Percentiles rank a stretch among this genome's conserved stretches.
Evolutionary conservation across 2,113 vertebrate genomes (phyloP).

Genomic region (Otolemur garnettii): DNA sequence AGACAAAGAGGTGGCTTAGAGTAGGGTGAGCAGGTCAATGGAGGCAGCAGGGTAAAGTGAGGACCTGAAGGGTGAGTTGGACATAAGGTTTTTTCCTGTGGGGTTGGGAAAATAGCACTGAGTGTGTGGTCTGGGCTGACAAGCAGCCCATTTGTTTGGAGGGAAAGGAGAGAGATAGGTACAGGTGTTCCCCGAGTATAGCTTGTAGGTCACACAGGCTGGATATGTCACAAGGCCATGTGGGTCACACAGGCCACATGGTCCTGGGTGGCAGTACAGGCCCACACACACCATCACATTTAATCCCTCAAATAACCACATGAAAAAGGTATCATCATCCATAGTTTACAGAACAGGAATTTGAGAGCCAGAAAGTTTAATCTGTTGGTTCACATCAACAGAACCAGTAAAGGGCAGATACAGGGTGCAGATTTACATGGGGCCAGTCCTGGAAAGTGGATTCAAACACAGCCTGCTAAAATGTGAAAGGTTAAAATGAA

Average conservation of each 20-base stretch:
- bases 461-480: neutral
- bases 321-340: neutral
- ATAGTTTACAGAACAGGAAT: neutral
- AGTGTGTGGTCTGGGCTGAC: neutral
- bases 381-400: neutral
- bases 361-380: neutral
- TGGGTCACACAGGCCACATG: neutral
- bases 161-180: neutral
- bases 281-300: neutral
- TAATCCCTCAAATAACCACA: neutral
- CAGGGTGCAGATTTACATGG: neutral
- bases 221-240: too few species aligned
- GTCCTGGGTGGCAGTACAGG: neutral
- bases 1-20: neutral
- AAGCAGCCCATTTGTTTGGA: neutral
- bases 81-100: neutral
- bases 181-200: neutral
- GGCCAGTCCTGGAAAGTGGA: neutral
- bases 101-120: neutral
- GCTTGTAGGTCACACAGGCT: neutral
- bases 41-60: neutral
- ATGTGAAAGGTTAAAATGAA: constrained; percentile 5
- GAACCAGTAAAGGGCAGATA: neutral
- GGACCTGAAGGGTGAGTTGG: neutral
- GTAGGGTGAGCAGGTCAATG: neutral